Base-by-base conservation (phyloP, 2,113 vertebrate genomes). In the Neolamprologus variostigma region DNA sequence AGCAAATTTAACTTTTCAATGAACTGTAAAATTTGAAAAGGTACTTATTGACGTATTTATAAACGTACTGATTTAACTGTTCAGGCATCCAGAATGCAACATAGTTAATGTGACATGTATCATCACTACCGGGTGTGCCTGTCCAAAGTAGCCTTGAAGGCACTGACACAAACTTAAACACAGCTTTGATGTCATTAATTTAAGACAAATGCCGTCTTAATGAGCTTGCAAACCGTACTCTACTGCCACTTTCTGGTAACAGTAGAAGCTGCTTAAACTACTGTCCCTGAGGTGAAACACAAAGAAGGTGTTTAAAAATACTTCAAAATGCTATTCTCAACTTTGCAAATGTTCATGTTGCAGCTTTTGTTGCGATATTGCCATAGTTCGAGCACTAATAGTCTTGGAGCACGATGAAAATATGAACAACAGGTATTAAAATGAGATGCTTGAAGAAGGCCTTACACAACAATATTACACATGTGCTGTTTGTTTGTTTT, bases 231-330 rank as follows among this genome's bases (percentile, higher is more conserved):
- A 78, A 81, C 80, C 54, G 6, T 33, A 16, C 68, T 88, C 82
- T 76, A 85, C 86, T 84, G 93, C 89, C 91, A 85, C 90, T 93
- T 89, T 57, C 85, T 94, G 95, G 88, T 86, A 79, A 80, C 10
- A 19, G 50, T 80, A 86, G 45, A 82, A 80, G 51, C 35, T 40
- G 28, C 12, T 37, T 66, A 45, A 54, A 73, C 19, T 16, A 78
- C 73, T 31, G 10, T 9, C 4, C 7, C 10, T n/a, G 5, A 8
- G 5, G 9, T 73, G 13, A 73, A 84, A 80, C 40, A 51, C 9
- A 78, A 78, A 31, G 21, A 50, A 5, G 9, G 10, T 31, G 16
- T 78, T 50, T 50, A 47, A 50, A 76, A 76, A 19, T 28, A 19
- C 45, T 31, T 50, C 23, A 50, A 31, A 50, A 3, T 31, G 45